Evolutionary conservation across 2,113 vertebrate genomes (phyloP).

Genomic region (Tamias sibiricus): DNA sequence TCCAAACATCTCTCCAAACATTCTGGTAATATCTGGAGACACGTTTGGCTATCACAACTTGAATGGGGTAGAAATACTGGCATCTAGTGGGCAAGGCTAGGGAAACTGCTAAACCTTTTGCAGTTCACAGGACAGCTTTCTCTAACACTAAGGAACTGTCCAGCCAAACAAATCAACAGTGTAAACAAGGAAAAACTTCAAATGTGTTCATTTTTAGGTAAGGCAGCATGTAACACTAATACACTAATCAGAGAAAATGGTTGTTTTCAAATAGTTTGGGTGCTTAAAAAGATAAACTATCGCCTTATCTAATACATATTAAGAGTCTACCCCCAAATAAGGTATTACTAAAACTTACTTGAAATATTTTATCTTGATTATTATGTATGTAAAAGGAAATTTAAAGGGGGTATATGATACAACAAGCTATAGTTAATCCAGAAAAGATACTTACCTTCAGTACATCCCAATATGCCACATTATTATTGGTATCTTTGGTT

Average conservation of each 20-base stretch:
- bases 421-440: not conserved
- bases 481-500: constrained; percentile 99
- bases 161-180: not conserved
- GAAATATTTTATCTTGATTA: not conserved
- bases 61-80: not conserved
- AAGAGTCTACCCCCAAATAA: not conserved
- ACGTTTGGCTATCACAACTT: not conserved
- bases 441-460: constrained; percentile 91
- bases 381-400: not conserved
- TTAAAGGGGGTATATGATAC: not conserved
- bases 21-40: not conserved
- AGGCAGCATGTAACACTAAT: not conserved
- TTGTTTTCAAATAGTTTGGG: not conserved
- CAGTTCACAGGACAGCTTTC: not conserved
- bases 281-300: constrained; percentile 22
- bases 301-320: not conserved
- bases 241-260: constrained; percentile 7
- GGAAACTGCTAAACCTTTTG: not conserved
- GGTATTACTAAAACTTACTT: constrained; percentile 9
- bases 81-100: not conserved
- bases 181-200: not conserved
- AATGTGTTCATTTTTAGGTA: not conserved
- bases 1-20: not conserved
- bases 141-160: too few species aligned
- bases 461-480: constrained; percentile 98